Base-by-base conservation (phyloP, 1,140 invertebrate species). In the Formica selysi region DNA sequence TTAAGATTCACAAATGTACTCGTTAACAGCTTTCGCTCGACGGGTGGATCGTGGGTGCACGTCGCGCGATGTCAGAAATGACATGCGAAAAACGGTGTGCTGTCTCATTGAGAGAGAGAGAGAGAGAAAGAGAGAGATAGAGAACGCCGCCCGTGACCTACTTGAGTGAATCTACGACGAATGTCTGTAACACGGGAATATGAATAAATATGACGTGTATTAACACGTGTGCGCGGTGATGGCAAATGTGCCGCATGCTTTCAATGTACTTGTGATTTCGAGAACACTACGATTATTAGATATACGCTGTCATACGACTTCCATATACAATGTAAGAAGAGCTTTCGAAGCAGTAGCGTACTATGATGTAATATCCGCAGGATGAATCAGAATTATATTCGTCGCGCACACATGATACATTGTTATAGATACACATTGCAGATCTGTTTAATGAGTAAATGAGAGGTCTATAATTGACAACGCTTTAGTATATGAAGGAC, bases 161-260 rank as follows among this genome's bases (percentile, higher is more conserved):
- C 29, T 67, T 67, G 76, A 79, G 65, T 51, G 29, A 79, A 67
- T 79, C n/a, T 3, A 19, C 29, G 29, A 67, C 16, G 4, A 51
- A 51, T 26, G 41, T 7, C 22, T 19, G 4, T 67, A 51, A 26
- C 29, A 51, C 29, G 41, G 11, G 59, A 64, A n/a, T 65, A 65
- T 67, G 76, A 79, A 79, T 79, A 79, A 67, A 79, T 79, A 67
- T 79, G 76, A 67, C n/a, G 41, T 16, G 57, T 26, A 22, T 76
- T 76, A 76, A 59, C 36, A 26, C 7, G 51, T 16, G 32, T 36
- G 29, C 8, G 54, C 51, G 32, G 22, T 44, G 74, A 19, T 59
- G 6, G 38, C 59, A 41, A 64, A 29, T 61, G 26, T 38, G 36
- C 54, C 16, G 36, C 36, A 16, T 11, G 41, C 44, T 22, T 65